Percentiles rank a stretch among this genome's conserved stretches.
Conservation (phyloP, 2,888 invertebrate genomes). For the Ashinkailepas kermadecensis region DNA sequence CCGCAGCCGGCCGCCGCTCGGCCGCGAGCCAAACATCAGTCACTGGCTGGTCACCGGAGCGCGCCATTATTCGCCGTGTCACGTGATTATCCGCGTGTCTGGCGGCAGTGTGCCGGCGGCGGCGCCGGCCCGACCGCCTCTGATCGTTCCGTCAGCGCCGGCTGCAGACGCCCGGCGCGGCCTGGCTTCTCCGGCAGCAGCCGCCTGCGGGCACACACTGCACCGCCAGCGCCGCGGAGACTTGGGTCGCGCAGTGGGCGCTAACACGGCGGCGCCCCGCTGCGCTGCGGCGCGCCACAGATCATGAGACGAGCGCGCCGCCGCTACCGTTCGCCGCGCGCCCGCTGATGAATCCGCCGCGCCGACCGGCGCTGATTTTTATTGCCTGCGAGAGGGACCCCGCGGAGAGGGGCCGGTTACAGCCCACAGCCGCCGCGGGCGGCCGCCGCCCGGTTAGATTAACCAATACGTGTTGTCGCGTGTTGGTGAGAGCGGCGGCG, state of each 20-base stretch:
- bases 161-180: too few relatives aligned
- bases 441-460: conserved; percentile 10
- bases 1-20: too few relatives aligned
- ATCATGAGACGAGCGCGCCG: not conserved
- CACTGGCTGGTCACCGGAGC: too few relatives aligned
- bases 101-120: not conserved
- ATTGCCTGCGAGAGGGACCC: conserved; percentile 1
- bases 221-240: not conserved
- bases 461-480: not conserved
- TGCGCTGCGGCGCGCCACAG: not conserved
- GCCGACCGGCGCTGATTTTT: not conserved
- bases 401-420: not conserved
- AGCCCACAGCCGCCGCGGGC: not conserved
- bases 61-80: too few relatives aligned
- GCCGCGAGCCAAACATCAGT: too few relatives aligned
- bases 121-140: not conserved
- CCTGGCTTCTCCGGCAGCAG: too few relatives aligned
- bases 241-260: not conserved
- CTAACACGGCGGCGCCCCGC: not conserved
- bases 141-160: too few relatives aligned
- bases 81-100: not conserved
- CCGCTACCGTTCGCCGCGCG: conserved; percentile 8
- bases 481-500: not conserved
- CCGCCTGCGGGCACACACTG: not conserved
- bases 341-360: not conserved